Conservation (phyloP, 2,113 vertebrate genomes). For the Oryzias celebensis region DNA sequence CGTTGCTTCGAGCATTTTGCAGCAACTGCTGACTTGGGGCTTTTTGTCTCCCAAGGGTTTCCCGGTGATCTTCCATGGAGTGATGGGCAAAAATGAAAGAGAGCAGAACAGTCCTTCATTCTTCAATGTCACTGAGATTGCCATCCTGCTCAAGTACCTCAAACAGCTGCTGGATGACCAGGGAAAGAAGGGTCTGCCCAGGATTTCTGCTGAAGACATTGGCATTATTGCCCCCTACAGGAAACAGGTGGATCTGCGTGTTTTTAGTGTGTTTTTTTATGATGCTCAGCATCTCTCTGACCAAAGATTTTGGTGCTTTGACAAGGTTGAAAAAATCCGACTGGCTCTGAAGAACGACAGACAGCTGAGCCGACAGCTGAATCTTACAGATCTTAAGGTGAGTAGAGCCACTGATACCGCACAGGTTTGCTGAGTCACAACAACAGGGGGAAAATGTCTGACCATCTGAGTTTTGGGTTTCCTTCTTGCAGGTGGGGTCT, state of each 20-base stretch:
- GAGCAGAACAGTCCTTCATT: conserved; percentile 91
- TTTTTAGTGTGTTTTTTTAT: background rate
- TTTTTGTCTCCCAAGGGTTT: conserved; percentile 78
- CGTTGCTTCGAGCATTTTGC: background rate
- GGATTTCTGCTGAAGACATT: conserved; percentile 78
- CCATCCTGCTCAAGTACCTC: conserved; percentile 82
- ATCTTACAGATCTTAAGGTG: conserved; percentile 88
- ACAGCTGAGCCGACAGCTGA: conserved; percentile 62
- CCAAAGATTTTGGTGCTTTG: background rate
- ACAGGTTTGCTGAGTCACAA: background rate
- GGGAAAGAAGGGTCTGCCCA: conserved; percentile 79
- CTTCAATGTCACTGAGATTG: conserved; percentile 89
- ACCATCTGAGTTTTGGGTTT: background rate
- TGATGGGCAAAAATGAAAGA: conserved; percentile 84
- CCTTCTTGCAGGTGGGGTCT: conserved; percentile 83
- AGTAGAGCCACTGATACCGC: background rate
- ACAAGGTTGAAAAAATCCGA: conserved; percentile 90
- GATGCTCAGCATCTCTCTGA: background rate
- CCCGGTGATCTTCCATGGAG: conserved; percentile 90
- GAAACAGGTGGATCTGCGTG: conserved; percentile 83
- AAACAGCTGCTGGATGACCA: conserved; percentile 78
- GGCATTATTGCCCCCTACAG: conserved; percentile 93
- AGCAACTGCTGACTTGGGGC: background rate
- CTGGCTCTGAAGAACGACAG: conserved; percentile 76
- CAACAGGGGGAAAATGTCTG: no score